Evolutionary conservation across 2,888 invertebrate genomes (phyloP).

Genomic region (Sturmia bella): DNA sequence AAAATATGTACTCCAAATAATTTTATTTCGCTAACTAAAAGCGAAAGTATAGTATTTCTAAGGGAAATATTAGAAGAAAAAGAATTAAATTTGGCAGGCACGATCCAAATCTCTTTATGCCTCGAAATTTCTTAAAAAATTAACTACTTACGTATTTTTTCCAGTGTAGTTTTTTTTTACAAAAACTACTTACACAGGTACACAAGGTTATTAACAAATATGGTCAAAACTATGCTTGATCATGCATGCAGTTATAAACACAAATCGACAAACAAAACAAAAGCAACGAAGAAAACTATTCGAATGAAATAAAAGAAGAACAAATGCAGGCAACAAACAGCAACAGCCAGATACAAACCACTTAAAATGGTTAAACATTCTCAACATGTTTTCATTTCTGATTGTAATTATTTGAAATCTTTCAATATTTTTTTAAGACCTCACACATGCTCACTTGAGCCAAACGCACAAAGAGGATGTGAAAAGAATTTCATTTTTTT

Average conservation of each 20-base stretch:
- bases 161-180: constrained; percentile 21
- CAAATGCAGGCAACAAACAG: constrained; percentile 31
- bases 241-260: constrained; percentile 67
- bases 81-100: too few relatives aligned
- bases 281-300: constrained; percentile 34
- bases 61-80: too few relatives aligned
- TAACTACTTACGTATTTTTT: not conserved
- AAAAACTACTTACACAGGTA: constrained; percentile 43
- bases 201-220: constrained; percentile 63
- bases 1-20: too few relatives aligned
- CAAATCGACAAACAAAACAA: constrained; percentile 34
- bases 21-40: too few relatives aligned
- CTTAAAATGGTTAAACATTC: constrained; percentile 70
- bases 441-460: constrained; percentile 50
- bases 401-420: constrained; percentile 63
- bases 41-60: too few relatives aligned
- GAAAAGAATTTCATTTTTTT: constrained; percentile 6
- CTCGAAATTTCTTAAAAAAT: too few relatives aligned
- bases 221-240: constrained; percentile 69
- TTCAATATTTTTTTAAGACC: constrained; percentile 54
- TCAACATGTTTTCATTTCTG: constrained; percentile 66
- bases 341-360: constrained; percentile 50
- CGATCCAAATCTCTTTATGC: too few relatives aligned
- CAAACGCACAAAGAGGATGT: not conserved
- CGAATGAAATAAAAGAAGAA: constrained; percentile 37